phyloP scores from a whole-genome alignment of 2,113 vertebrate genomes.

The Aegypius monachus region DNA sequence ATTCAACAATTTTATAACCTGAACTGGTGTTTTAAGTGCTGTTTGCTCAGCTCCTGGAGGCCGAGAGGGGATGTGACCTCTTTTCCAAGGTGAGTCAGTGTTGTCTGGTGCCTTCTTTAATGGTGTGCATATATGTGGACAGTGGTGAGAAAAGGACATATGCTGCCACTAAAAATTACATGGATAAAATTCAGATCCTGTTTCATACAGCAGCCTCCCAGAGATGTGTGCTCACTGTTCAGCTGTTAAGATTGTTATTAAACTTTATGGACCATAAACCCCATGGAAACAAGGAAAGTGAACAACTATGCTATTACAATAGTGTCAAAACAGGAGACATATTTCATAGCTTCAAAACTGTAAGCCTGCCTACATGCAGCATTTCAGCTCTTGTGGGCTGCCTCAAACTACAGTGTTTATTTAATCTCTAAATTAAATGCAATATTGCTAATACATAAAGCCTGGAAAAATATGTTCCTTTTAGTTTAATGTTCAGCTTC shows the following conservation, averaged over 20 bases:
- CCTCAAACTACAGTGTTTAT: slow-evolving; percentile 38
- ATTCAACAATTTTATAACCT: neutral
- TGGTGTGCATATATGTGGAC: neutral
- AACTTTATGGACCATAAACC: slow-evolving; percentile 85
- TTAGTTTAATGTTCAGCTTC: slow-evolving; percentile 37
- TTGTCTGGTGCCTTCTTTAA: neutral
- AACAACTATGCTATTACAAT: slow-evolving; percentile 69
- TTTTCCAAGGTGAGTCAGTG: neutral
- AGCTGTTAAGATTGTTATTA: slow-evolving; percentile 82
- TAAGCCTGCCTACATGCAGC: neutral
- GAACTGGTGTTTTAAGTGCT: neutral
- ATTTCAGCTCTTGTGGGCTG: neutral
- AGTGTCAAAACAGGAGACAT: slow-evolving; percentile 71
- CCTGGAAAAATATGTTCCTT: slow-evolving; percentile 28
- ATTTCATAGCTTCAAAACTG: slow-evolving; percentile 72
- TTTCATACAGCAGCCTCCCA: slow-evolving; percentile 54
- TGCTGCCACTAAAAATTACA: neutral
- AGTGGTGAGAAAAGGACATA: neutral
- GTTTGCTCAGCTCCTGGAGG: neutral
- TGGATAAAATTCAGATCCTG: slow-evolving; percentile 41
- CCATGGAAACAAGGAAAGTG: slow-evolving; percentile 75
- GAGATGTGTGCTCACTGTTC: slow-evolving; percentile 66
- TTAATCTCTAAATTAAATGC: slow-evolving; percentile 48
- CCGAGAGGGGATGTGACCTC: neutral
- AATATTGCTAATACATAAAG: slow-evolving; percentile 36